Evolutionary conservation across 2,113 vertebrate genomes (phyloP), one percentile per base, ranked within the genome.

Genomic region (Semicossyphus pulcher): DNA sequence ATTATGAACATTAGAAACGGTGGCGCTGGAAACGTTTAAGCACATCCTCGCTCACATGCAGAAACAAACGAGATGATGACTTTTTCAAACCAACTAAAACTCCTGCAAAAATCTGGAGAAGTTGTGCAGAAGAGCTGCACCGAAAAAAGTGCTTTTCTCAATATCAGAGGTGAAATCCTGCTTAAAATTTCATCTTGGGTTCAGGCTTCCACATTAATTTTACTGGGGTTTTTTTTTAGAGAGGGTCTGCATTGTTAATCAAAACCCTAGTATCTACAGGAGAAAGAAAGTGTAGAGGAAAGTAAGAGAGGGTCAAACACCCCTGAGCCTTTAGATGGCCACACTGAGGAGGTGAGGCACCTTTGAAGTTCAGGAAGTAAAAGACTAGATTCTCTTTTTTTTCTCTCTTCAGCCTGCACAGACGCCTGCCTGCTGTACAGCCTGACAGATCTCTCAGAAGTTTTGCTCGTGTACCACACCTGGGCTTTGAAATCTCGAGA

Each of bases 361-460:
- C 93, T 95, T 95, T 95, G 94, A 95, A 90, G 92, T 92, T 73
- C 90, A 93, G 91, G 92, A 91, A 92, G 90, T 88, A 86, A 86
- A 80, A 90, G 84, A 84, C 80, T 75, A 87, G 81, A 51, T 81
- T 81, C 69, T 83, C 80, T 87, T 78, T 89, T 83, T 51, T 65
- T 72, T 70, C 69, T 76, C 67, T 86, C 86, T 87, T 87, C 74
- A 76, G 76, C 77, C 68, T 87, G 78, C 87, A 65, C 42, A 80
- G 78, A 76, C 42, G 67, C 60, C 59, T 31, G 62, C 41, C 8
- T 8, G 79, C 52, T 73, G 76, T 66, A 68, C 72, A 87, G 76
- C 66, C 73, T 81, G 80, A 83, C 86, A 89, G 78, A 88, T 92
- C 91, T 90, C 86, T 94, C 87, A 91, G 90, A 93, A 90, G 91